phyloP scores from a whole-genome alignment of 2,113 vertebrate species.

The Channa maculata region DNA sequence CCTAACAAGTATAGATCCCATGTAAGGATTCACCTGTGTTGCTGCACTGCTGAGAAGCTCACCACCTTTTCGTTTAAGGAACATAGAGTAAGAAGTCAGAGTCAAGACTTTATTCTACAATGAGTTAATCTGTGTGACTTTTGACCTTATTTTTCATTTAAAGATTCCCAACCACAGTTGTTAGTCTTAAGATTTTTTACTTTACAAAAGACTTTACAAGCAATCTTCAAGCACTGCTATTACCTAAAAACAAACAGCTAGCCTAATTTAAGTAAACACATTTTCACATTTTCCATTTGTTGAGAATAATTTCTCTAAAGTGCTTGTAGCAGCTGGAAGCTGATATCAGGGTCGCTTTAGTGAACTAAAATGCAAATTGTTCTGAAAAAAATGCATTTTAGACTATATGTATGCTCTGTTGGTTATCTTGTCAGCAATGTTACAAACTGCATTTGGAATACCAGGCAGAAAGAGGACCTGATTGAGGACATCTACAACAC shows the following conservation, averaged over 20 bases:
- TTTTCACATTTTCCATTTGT: conserved; percentile 21
- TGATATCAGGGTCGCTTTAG: too few relatives aligned
- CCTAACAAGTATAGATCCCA: conserved; percentile 2
- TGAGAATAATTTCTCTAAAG: conserved; percentile 5
- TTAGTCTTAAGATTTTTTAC: not conserved
- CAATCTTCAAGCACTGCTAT: not conserved
- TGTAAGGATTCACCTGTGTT: conserved; percentile 8
- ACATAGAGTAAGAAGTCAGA: conserved; percentile 3
- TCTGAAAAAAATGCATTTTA: too few relatives aligned
- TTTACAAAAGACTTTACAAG: not conserved
- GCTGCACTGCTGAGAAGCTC: too few relatives aligned
- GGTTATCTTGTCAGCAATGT: too few relatives aligned
- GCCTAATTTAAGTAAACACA: not conserved
- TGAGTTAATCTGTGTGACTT: not conserved
- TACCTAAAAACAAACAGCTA: not conserved
- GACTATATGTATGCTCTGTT: too few relatives aligned
- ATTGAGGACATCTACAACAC: too few relatives aligned
- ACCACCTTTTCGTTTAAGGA: conserved; percentile 4
- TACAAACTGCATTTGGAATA: too few relatives aligned
- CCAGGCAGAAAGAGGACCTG: too few relatives aligned
- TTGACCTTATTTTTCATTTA: conserved; percentile 20
- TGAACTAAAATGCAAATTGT: too few relatives aligned
- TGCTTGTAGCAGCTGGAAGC: too few relatives aligned
- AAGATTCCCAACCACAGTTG: not conserved
- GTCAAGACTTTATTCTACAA: conserved; percentile 28